Base-by-base conservation (phyloP, 1,140 invertebrate genomes). In the Brachionus paranguensis region DNA sequence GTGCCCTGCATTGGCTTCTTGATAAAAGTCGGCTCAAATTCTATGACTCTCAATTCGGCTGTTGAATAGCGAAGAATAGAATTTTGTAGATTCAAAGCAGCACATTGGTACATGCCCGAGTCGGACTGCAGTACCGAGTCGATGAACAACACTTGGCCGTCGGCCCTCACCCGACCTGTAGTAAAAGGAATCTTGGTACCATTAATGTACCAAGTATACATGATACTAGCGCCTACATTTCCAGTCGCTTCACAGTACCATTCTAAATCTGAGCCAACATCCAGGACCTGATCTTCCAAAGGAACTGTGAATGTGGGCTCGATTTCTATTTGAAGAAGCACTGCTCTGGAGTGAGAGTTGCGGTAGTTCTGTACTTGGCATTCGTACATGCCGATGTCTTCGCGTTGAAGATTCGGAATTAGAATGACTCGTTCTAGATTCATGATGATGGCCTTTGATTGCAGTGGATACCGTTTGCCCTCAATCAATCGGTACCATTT, bases 51-150 rank as follows among this genome's bases (percentile, higher is more conserved):
- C 3, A 98, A 89, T 86, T 98, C 95, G 0, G 93, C 96, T 10
- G 95, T 95, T 0, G 95, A 95, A 88, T 94, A 96, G 37, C 91
- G 92, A 0, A 93, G 93, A 27, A 74, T 65, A 3, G 60, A 68
- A 86, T 95, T 96, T 6, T 97, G 90, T 79, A 95, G 93, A 91
- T 98, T 99, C 84, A 90, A 92, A 0, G 96, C 96, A 86, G 93
- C 91, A 89, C 97, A 99, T 86, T 98, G 96, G 89, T 95, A 98
- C 94, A 97, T 97, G n/a, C 94, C 96, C 84, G 93, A 92, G 90
- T 99, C 96, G 27, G 86, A 92, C 91, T 85, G 93, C 92, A 81
- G 93, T 91, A 88, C 94, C 92, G 17, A 96, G 20, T 37, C 24
- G 20, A 81, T 70, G 8, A 55, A 24, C n/a, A 83, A 43, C 41